Conservation (phyloP, 2,888 invertebrate genomes). For the Archaeoteleia sp. region DNA sequence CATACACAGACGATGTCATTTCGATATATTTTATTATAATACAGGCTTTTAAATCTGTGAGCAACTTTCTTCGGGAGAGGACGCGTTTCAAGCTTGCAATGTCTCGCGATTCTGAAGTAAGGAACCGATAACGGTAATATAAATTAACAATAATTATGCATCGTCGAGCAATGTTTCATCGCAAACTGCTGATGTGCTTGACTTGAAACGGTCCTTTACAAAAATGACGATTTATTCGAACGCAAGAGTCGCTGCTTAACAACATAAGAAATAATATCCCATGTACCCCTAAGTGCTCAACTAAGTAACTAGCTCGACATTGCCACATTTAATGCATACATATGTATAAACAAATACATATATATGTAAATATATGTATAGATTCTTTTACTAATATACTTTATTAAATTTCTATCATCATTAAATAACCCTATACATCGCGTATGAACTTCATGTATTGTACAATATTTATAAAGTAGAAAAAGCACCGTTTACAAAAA, state of each 20-base stretch:
- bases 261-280: constrained; percentile 67
- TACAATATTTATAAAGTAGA: constrained; percentile 69
- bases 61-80: constrained; percentile 58
- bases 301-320: constrained; percentile 72
- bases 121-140: background rate
- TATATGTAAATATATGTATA: constrained; percentile 44
- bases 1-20: constrained; percentile 59
- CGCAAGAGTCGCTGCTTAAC: constrained; percentile 60
- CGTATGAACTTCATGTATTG: constrained; percentile 57
- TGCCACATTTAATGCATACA: constrained; percentile 65
- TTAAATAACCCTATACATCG: constrained; percentile 63
- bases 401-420: constrained; percentile 56
- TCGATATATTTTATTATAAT: constrained; percentile 63
- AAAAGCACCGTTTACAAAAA: constrained; percentile 70
- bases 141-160: background rate
- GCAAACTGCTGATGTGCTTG: constrained; percentile 30
- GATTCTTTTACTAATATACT: constrained; percentile 49
- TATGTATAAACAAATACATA: constrained; percentile 58
- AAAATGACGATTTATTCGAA: constrained; percentile 44
- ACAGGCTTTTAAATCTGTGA: constrained; percentile 64
- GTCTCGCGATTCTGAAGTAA: constrained; percentile 4
- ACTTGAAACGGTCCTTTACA: constrained; percentile 54
- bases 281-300: constrained; percentile 66
- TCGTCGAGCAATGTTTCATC: too few relatives aligned
- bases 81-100: constrained; percentile 49